phyloP scores from a whole-genome alignment of 1,140 invertebrate genomes.

The Hermatobates lingyangjiaoensis region DNA sequence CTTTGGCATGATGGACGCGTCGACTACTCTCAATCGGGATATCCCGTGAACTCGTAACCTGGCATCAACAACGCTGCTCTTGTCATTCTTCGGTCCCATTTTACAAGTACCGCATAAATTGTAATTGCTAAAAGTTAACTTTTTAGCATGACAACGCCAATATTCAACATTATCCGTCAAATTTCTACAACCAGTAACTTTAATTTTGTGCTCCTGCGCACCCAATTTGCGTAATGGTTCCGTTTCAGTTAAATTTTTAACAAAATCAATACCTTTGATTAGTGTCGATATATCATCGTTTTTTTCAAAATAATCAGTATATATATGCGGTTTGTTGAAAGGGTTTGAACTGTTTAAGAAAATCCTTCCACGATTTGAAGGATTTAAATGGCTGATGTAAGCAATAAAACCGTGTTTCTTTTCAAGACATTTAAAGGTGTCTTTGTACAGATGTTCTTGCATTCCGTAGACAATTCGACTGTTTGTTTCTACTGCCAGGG shows the following conservation, averaged over 20 bases:
- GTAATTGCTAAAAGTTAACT: conserved; percentile 19
- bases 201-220: background rate
- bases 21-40: conserved; percentile 26
- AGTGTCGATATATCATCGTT: conserved; percentile 11
- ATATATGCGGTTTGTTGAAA: conserved; percentile 32
- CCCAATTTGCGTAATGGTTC: conserved; percentile 33
- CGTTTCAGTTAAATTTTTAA: conserved; percentile 27
- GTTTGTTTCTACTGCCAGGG: background rate
- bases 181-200: conserved; percentile 22
- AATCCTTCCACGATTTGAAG: conserved; percentile 27
- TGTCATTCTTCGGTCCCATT: conserved; percentile 48
- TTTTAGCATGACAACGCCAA: conserved; percentile 36
- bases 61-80: conserved; percentile 48
- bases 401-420: conserved; percentile 35
- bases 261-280: conserved; percentile 33
- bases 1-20: conserved; percentile 27
- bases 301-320: conserved; percentile 31
- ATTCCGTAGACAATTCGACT: conserved; percentile 41
- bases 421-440: conserved; percentile 18
- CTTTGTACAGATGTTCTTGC: conserved; percentile 29
- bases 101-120: conserved; percentile 30
- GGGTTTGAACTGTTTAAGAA: conserved; percentile 30
- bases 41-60: conserved; percentile 47
- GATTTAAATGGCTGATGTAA: conserved; percentile 27
- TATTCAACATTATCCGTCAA: conserved; percentile 38